Conservation (phyloP, 2,797 vertebrate genomes). For the Hippocampus kuda region DNA sequence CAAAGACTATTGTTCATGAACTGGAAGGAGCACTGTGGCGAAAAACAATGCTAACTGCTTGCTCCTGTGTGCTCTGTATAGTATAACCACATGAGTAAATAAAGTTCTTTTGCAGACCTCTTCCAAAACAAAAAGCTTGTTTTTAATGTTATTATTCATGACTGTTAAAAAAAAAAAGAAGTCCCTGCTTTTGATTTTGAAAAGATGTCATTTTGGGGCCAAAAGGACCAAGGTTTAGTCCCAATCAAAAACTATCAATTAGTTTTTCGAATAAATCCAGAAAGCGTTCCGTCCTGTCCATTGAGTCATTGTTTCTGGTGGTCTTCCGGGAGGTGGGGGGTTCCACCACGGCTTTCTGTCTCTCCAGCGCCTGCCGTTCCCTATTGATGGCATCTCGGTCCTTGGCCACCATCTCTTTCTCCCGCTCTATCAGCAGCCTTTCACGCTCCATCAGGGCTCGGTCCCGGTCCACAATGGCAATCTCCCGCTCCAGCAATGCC, state of each 20-base stretch:
- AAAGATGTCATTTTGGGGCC: neutral
- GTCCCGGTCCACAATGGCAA: constrained; percentile 1
- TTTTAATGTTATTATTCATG: neutral
- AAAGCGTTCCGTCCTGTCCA: neutral
- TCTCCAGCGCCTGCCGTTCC: neutral
- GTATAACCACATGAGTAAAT: constrained; percentile 72
- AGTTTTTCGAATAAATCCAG: constrained; percentile 3
- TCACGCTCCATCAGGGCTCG: constrained; percentile 2
- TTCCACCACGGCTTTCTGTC: neutral
- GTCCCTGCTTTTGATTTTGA: neutral
- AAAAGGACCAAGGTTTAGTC: neutral
- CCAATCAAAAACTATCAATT: neutral
- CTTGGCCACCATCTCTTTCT: constrained; percentile 2
- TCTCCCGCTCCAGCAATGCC: neutral
- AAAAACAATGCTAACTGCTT: constrained; percentile 50
- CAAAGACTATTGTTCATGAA: constrained; percentile 51
- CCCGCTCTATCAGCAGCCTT: neutral
- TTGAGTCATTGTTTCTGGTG: neutral
- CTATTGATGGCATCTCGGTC: neutral
- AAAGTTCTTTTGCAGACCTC: constrained; percentile 73
- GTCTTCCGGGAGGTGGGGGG: too few species aligned
- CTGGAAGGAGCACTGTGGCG: constrained; percentile 43
- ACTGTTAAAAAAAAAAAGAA: neutral
- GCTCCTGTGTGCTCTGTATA: constrained; percentile 69
- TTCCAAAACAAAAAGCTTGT: constrained; percentile 25